Percentiles rank a stretch among this genome's conserved stretches.
Evolutionary conservation across 2,113 vertebrate genomes (phyloP).

Genomic region (Nesogale talazaci): DNA sequence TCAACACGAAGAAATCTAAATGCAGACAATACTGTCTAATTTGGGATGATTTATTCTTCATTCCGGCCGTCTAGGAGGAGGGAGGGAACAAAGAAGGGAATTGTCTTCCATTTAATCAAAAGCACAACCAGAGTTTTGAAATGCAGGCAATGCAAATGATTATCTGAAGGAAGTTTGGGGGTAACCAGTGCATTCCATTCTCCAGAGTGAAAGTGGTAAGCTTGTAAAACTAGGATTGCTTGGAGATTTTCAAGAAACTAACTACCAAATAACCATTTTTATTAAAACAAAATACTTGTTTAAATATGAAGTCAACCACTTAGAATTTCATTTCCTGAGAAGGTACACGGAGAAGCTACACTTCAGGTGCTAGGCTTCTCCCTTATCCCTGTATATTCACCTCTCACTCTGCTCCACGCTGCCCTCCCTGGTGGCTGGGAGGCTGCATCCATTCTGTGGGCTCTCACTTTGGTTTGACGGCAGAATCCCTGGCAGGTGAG

Average conservation of each 20-base stretch:
- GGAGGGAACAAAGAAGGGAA: constrained; percentile 17
- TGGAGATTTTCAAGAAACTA: neutral
- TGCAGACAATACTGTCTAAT: neutral
- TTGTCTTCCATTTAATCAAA: constrained; percentile 36
- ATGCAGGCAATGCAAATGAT: neutral
- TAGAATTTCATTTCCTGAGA: neutral
- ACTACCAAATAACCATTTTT: too few species aligned
- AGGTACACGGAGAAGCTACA: neutral
- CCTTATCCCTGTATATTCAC: neutral
- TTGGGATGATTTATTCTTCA: neutral
- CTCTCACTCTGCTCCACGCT: too few species aligned
- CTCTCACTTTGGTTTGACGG: neutral
- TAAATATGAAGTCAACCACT: neutral
- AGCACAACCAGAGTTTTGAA: constrained; percentile 33
- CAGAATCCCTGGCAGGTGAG: neutral
- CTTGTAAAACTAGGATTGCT: neutral
- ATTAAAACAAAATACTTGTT: neutral
- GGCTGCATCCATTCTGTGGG: too few species aligned
- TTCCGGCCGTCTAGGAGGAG: neutral
- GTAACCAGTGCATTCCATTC: neutral
- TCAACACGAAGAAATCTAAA: constrained; percentile 54
- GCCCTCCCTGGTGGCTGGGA: neutral
- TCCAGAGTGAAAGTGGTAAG: neutral
- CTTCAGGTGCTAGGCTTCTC: neutral
- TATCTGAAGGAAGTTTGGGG: neutral